A percentile compares a stretch with the other conserved stretches of the same genome.
Conservation (phyloP, 2,888 invertebrate species). For the Ormyrus thymus region DNA sequence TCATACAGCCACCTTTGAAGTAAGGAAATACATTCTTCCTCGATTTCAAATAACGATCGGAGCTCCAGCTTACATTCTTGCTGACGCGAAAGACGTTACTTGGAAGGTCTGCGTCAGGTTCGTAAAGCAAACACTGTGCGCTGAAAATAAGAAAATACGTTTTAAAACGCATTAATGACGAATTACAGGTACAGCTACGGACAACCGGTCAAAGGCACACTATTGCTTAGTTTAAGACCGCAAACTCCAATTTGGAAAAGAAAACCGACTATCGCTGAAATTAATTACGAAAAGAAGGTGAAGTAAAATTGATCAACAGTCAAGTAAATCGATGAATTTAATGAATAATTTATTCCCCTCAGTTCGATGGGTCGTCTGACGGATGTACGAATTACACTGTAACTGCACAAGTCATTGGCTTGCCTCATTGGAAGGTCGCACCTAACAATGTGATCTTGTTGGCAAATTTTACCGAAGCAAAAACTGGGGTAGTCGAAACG, state of each 20-base stretch:
- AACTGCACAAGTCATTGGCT: constrained; percentile 68
- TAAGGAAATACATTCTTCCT: constrained; percentile 78
- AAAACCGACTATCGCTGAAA: constrained; percentile 68
- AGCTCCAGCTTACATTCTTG: constrained; percentile 76
- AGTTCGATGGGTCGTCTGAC: constrained; percentile 58
- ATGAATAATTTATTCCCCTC: neutral
- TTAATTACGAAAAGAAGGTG: constrained; percentile 69
- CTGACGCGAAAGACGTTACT: constrained; percentile 73
- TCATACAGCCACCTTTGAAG: constrained; percentile 75
- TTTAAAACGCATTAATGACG: too few relatives aligned
- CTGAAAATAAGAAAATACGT: neutral
- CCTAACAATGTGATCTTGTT: constrained; percentile 72
- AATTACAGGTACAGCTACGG: constrained; percentile 79
- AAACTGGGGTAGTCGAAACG: constrained; percentile 81
- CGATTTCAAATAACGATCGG: constrained; percentile 78
- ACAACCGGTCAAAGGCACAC: constrained; percentile 78
- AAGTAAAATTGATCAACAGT: neutral
- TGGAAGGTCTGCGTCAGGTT: constrained; percentile 78
- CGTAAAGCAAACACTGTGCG: constrained; percentile 1
- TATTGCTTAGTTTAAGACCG: constrained; percentile 73
- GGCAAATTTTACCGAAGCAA: constrained; percentile 78
- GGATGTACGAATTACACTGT: constrained; percentile 72
- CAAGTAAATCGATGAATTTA: too few relatives aligned
- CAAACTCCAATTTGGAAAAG: constrained; percentile 70
- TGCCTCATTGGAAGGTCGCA: constrained; percentile 70